These are phyloP conservation scores for Penaeus monodon DNA, from an alignment of 2,888 invertebrate genomes.

Conservation along the genomic window DNA sequence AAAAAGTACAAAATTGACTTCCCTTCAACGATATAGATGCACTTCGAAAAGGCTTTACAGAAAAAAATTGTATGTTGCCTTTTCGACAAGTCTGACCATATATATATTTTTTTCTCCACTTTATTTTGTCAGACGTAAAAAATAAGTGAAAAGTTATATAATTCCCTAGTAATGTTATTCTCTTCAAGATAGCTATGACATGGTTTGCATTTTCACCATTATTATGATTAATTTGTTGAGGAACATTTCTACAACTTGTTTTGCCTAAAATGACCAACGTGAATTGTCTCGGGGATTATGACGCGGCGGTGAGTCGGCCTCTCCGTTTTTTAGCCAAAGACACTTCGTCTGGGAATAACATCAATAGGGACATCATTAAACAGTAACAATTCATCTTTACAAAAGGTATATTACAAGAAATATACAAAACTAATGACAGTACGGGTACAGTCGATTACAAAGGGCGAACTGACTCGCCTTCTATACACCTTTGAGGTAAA, in stretches of 20 bases:
- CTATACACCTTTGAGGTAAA: constrained; percentile 11
- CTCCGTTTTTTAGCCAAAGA: not conserved
- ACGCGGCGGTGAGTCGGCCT: not conserved
- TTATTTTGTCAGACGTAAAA: too few species aligned
- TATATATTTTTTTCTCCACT: too few species aligned
- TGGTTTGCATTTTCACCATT: too few species aligned
- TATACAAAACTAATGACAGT: constrained; percentile 30
- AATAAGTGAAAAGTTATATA: too few species aligned
- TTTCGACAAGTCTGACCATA: too few species aligned
- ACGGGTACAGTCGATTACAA: constrained; percentile 18
- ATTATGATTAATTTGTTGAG: too few species aligned
- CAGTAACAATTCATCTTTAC: constrained; percentile 30
- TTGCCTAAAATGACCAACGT: not conserved
- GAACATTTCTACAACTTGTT: too few species aligned
- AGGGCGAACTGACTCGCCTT: constrained; percentile 11
- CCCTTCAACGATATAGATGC: constrained; percentile 7
- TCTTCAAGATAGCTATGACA: too few species aligned
- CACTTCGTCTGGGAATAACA: constrained; percentile 12
- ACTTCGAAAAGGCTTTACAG: not conserved
- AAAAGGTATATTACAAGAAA: constrained; percentile 34
- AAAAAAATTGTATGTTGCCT: not conserved
- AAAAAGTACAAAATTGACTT: constrained; percentile 18
- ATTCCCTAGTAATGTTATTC: too few species aligned
- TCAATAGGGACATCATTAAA: constrained; percentile 22
- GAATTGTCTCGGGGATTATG: constrained; percentile 3